These are phyloP conservation scores for Trinorchestia longiramus DNA, from an alignment of 1,140 invertebrate species.

Conservation along the genomic window DNA sequence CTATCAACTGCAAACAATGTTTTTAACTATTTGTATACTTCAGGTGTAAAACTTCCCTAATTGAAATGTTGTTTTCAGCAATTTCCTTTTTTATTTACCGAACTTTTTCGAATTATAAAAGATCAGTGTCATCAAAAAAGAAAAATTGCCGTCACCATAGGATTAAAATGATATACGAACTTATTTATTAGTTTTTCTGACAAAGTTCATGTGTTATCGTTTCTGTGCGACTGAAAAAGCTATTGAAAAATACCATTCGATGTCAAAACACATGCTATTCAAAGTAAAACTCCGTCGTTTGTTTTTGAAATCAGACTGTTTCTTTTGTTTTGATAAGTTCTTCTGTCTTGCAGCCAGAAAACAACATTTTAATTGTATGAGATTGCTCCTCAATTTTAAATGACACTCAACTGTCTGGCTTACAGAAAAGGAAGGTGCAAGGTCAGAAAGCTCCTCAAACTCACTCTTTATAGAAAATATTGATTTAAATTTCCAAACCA, in stretches of 20 bases:
- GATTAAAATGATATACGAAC: not conserved
- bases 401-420: not conserved
- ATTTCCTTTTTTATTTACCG: not conserved
- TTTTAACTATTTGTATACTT: not conserved
- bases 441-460: no score
- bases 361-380: not conserved
- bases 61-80: not conserved
- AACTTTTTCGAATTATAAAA: not conserved
- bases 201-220: not conserved
- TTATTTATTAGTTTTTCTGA: not conserved
- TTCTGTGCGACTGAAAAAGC: not conserved
- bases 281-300: not conserved
- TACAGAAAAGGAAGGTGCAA: no score
- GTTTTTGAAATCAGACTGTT: not conserved
- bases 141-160: not conserved
- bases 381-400: not conserved
- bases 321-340: not conserved
- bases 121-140: not conserved
- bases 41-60: not conserved
- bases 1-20: not conserved
- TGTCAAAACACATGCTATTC: not conserved
- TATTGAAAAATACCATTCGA: not conserved
- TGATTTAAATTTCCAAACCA: no score
- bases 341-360: not conserved
- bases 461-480: no score